phyloP scores from a whole-genome alignment of 2,888 invertebrate species.

The Eudemis profundana region DNA sequence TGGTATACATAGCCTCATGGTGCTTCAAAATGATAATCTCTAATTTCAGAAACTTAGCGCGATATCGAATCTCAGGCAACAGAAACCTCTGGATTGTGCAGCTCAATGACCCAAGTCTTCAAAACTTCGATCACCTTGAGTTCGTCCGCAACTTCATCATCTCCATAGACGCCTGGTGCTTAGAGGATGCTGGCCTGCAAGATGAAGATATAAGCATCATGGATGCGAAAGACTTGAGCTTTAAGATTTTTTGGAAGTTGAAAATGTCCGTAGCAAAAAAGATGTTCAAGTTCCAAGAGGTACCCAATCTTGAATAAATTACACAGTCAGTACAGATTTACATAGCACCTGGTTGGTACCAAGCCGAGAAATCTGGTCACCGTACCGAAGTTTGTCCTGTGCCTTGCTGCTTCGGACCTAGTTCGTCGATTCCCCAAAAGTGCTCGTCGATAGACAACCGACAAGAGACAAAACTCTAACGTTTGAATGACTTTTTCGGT shows the following conservation, averaged over 20 bases:
- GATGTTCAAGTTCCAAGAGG: slow-evolving; percentile 87
- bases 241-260: slow-evolving; percentile 84
- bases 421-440: no score
- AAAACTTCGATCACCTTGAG: slow-evolving; percentile 68
- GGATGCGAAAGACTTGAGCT: slow-evolving; percentile 71
- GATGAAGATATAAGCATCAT: slow-evolving; percentile 68
- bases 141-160: slow-evolving; percentile 71
- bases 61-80: slow-evolving; percentile 61
- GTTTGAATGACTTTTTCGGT: no score
- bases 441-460: no score
- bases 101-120: slow-evolving; percentile 75
- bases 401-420: no score
- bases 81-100: slow-evolving; percentile 75
- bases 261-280: slow-evolving; percentile 87
- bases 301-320: slow-evolving; percentile 47
- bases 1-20: no score
- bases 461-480: no score
- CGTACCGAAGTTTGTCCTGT: no score
- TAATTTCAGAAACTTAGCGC: slow-evolving; percentile 71
- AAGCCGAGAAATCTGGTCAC: no score
- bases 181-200: slow-evolving; percentile 57
- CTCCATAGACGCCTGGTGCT: slow-evolving; percentile 66
- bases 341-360: no score
- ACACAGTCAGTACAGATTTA: no score
- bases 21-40: no score